Evolutionary conservation across 2,797 vertebrate genomes (phyloP).

Genomic region (Chromis chromis): DNA sequence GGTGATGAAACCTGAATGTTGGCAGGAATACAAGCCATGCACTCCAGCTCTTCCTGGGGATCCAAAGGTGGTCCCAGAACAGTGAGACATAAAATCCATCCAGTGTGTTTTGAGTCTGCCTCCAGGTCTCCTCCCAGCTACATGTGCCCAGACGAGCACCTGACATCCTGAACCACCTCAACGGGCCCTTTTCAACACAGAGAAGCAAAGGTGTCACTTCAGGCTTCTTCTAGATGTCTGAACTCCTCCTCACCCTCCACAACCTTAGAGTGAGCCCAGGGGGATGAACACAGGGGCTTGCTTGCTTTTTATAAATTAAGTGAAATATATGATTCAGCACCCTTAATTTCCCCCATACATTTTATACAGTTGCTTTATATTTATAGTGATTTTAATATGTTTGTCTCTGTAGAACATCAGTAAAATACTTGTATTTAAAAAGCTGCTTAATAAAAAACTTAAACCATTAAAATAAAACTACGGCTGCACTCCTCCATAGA

Average conservation of each 20-base stretch:
- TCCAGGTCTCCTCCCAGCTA: not conserved
- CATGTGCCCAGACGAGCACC: conserved; percentile 10
- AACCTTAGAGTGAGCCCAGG: not conserved
- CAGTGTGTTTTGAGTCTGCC: not conserved
- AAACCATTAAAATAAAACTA: not conserved
- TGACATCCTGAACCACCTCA: not conserved
- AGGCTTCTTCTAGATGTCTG: conserved; percentile 5
- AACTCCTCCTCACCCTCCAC: not conserved
- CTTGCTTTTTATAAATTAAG: no score
- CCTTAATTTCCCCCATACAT: no score
- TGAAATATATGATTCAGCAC: no score
- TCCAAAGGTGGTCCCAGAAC: conserved; percentile 1
- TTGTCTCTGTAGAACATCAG: not conserved
- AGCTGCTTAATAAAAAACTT: no score
- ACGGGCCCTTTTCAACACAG: not conserved
- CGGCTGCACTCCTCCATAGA: not conserved
- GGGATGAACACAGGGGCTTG: no score
- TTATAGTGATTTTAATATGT: not conserved
- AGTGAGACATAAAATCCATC: conserved; percentile 8
- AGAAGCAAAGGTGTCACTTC: conserved; percentile 38
- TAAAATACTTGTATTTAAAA: no score
- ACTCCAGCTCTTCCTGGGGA: not conserved
- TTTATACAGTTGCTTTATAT: no score
- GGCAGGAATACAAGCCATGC: no score
- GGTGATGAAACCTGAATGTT: no score